These are phyloP conservation scores for Drosophila lini DNA, from an alignment of 1,140 invertebrate species.

Conservation along the genomic window DNA sequence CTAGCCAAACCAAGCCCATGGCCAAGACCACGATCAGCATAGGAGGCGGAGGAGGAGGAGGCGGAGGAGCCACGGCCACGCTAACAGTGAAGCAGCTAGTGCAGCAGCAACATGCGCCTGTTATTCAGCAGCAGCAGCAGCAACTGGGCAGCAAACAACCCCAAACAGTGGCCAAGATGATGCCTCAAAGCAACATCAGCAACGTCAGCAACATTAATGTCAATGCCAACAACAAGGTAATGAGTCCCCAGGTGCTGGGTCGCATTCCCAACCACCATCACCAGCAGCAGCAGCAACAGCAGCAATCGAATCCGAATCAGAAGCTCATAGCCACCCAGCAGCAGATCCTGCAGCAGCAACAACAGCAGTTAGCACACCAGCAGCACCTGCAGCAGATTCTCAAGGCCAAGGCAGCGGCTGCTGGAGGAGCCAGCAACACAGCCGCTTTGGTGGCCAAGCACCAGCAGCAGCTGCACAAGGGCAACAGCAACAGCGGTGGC, in stretches of 20 bases:
- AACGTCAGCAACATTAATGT: conserved; percentile 19
- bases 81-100: conserved; percentile 79
- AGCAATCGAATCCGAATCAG: conserved; percentile 74
- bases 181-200: conserved; percentile 22
- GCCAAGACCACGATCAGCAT: conserved; percentile 71
- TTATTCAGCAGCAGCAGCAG: conserved; percentile 79
- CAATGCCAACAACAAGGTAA: conserved; percentile 37
- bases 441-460: conserved; percentile 78
- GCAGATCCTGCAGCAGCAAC: conserved; percentile 79
- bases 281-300: conserved; percentile 59
- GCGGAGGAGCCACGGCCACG: conserved; percentile 51
- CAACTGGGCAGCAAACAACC: conserved; percentile 56
- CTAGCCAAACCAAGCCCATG: conserved; percentile 43
- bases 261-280: conserved; percentile 74
- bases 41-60: conserved; percentile 33
- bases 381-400: conserved; percentile 81
- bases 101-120: conserved; percentile 79
- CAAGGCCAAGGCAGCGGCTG: conserved; percentile 77
- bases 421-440: conserved; percentile 70
- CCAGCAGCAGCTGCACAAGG: conserved; percentile 72
- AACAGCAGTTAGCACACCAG: conserved; percentile 78
- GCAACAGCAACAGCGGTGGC: conserved; percentile 37
- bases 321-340: conserved; percentile 79
- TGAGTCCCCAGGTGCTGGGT: conserved; percentile 66
- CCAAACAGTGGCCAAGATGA: conserved; percentile 30